Base-by-base conservation (phyloP, 2,113 vertebrate species). In the Hippocampus guttulatus region DNA sequence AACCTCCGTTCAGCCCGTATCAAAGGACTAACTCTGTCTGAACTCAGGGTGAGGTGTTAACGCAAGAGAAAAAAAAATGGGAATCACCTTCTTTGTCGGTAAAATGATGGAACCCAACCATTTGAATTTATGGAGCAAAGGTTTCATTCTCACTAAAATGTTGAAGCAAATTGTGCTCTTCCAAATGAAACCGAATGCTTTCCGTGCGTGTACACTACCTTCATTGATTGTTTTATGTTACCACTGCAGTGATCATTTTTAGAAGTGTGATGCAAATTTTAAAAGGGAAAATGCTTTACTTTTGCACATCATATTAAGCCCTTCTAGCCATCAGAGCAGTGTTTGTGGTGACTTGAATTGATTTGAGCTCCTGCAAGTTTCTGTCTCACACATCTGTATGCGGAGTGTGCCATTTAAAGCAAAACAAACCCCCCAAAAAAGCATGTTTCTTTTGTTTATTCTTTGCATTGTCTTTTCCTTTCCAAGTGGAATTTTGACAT, bases 381-480 rank as follows among this genome's bases (percentile, higher is more conserved):
- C 76, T 69, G 58, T 74, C 72, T 68, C 64, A 9, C 71, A 81
- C 62, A 89, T 90, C 81, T 87, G 88, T 89, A 89, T 90, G 87
- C 89, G 85, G 84, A 84, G 81, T 80, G 73, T 43, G 71, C 75
- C 85, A 82, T 88, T 86, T 67, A 52, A 66, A 43, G 23, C 6
- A 30, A 21, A 25, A 57, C n/a, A 66, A 66, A 10, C 9, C 49
- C 15, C 18, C 15, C 66, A 82, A 78, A 87, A 83, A 85, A 80
- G 52, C 86, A 88, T 89, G 86, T 85, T 88, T 91, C 85, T 84
- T 88, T 89, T 90, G 88, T 91, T 91, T 90, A 89, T 89, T 88
- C 86, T 85, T 87, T 88, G 80, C 83, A 69, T 85, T 85, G 85
- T 89, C 85, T 90, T 89, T 87, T 86, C 78, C 81, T 88, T 77